A percentile compares a stretch with the other conserved stretches of the same genome.
Evolutionary conservation across 2,797 vertebrate genomes (phyloP).

Genomic region (Halcyon chelicuti): DNA sequence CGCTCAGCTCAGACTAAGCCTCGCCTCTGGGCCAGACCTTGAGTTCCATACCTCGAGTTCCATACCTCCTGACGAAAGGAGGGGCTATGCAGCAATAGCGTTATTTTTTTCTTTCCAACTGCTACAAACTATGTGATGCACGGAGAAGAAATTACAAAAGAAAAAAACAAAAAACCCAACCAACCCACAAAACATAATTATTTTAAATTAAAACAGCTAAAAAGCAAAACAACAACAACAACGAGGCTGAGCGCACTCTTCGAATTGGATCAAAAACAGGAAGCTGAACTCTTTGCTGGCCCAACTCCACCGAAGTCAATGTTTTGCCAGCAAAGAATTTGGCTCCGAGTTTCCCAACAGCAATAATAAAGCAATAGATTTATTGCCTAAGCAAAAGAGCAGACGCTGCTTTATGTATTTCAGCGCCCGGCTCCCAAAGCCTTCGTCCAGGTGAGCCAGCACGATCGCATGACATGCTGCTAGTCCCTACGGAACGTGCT

Average conservation of each 20-base stretch:
- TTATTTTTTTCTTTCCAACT: neutral
- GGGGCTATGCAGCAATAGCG: neutral
- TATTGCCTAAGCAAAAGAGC: constrained; percentile 53
- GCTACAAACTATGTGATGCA: neutral
- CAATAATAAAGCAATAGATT: constrained; percentile 59
- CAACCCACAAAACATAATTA: constrained; percentile 15
- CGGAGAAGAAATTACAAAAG: neutral
- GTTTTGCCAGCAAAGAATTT: constrained; percentile 59
- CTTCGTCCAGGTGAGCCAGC: constrained; percentile 3
- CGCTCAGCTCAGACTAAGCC: neutral
- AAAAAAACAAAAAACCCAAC: neutral
- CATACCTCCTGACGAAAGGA: neutral
- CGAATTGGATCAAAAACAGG: constrained; percentile 55
- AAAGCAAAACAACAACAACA: neutral
- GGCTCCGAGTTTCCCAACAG: constrained; percentile 22
- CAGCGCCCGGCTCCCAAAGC: neutral
- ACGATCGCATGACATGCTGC: accelerated
- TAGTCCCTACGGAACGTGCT: neutral
- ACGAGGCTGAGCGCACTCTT: neutral
- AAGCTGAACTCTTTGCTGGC: constrained; percentile 51
- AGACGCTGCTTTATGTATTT: constrained; percentile 9
- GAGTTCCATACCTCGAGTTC: neutral
- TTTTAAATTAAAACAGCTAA: constrained; percentile 48
- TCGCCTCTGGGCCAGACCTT: neutral
- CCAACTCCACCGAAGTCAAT: neutral